Percentiles rank a stretch among this genome's conserved stretches.
Conservation (phyloP, 2,797 vertebrate species). For the Channallabes apus region DNA sequence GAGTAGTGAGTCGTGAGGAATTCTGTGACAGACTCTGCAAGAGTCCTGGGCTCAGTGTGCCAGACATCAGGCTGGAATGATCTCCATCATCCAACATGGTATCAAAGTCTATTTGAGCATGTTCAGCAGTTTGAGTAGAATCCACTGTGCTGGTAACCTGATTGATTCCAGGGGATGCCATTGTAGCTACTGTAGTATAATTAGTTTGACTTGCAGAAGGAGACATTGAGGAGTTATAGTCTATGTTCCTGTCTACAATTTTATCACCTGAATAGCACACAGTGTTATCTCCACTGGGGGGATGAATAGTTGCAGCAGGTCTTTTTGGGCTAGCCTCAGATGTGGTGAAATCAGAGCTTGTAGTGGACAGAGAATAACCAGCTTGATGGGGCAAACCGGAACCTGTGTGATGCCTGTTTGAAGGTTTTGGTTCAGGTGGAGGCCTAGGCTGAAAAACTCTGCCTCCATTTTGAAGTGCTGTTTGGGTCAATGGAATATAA, state of each 20-base stretch:
- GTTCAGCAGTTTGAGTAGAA: slow-evolving; percentile 85
- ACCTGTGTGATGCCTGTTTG: slow-evolving; percentile 70
- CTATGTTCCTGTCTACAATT: slow-evolving; percentile 82
- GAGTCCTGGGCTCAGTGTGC: slow-evolving; percentile 91
- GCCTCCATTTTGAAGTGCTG: slow-evolving; percentile 65
- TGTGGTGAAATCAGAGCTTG: slow-evolving; percentile 67
- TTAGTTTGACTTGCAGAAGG: slow-evolving; percentile 67
- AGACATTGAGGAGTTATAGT: slow-evolving; percentile 72
- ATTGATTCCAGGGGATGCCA: slow-evolving; percentile 88
- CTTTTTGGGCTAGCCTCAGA: slow-evolving; percentile 82
- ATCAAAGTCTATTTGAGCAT: slow-evolving; percentile 93
- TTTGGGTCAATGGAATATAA: slow-evolving; percentile 72
- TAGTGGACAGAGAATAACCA: slow-evolving; percentile 73
- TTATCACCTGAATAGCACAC: slow-evolving; percentile 89
- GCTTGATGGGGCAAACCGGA: slow-evolving; percentile 72
- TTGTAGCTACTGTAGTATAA: slow-evolving; percentile 68
- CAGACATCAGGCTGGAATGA: slow-evolving; percentile 95
- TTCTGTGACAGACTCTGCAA: slow-evolving; percentile 95
- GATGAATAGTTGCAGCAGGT: slow-evolving; percentile 62
- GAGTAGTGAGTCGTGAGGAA: slow-evolving; percentile 95
- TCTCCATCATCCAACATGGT: slow-evolving; percentile 96
- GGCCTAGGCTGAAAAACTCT: slow-evolving; percentile 84
- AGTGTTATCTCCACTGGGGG: slow-evolving; percentile 62
- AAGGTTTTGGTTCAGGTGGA: slow-evolving; percentile 78
- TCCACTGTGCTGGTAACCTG: slow-evolving; percentile 96